Percentiles rank a stretch among this genome's conserved stretches.
Conservation (phyloP, 2,888 invertebrate species). For the Chrysodeixis includens region DNA sequence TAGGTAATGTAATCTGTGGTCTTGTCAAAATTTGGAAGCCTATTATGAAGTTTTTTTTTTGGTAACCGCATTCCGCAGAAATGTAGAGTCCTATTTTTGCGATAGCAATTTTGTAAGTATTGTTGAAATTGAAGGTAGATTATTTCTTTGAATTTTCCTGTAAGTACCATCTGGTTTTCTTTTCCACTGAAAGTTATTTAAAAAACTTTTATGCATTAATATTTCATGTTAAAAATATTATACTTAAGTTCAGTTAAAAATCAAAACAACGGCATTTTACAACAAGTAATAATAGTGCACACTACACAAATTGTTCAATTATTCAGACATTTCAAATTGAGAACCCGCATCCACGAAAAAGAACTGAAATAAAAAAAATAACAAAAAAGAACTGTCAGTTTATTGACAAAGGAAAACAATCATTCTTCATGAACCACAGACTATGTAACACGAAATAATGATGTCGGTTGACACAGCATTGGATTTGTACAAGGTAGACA, state of each 20-base stretch:
- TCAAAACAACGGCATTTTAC: too few species aligned
- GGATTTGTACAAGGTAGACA: slow-evolving; percentile 61
- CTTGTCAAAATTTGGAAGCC: background rate
- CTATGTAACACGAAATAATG: slow-evolving; percentile 34
- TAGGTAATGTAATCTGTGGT: background rate
- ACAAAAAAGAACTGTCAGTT: slow-evolving; percentile 24
- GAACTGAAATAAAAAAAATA: slow-evolving; percentile 14
- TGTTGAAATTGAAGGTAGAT: too few species aligned
- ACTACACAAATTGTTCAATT: slow-evolving; percentile 5
- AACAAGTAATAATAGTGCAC: too few species aligned
- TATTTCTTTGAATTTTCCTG: too few species aligned
- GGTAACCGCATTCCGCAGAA: background rate
- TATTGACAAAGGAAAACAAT: slow-evolving; percentile 40
- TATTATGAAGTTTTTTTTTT: background rate
- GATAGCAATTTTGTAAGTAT: too few species aligned
- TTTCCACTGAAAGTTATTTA: too few species aligned
- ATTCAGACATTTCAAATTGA: slow-evolving; percentile 42
- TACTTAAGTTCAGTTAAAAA: too few species aligned
- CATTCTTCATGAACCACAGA: slow-evolving; percentile 37
- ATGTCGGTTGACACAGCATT: slow-evolving; percentile 31
- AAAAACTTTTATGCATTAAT: too few species aligned
- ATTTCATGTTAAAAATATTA: too few species aligned
- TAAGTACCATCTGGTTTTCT: too few species aligned
- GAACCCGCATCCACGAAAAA: slow-evolving; percentile 31
- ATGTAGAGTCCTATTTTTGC: too few species aligned